Base-by-base conservation (phyloP, 1,140 invertebrate genomes). In the roundworm (Caenorhabditis elegans) region DNA sequence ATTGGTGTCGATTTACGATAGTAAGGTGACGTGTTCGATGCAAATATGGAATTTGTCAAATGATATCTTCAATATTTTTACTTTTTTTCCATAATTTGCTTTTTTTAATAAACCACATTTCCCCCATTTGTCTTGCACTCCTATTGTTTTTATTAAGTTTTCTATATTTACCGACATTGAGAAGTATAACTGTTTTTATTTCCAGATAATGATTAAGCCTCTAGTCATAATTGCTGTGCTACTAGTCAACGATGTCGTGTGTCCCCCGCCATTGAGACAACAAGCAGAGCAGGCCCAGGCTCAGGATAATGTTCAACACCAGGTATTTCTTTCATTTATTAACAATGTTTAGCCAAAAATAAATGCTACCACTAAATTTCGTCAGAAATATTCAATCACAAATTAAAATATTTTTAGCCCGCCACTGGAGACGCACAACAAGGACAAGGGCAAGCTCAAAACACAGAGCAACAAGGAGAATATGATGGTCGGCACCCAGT, bases 251-350 rank as follows among this genome's bases (percentile, higher is more conserved):
- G 77, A 26, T 1, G 22, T 55, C 2, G 82, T 79, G 53, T 79
- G 79, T 53, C 82, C 82, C 13, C 82, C 82, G 17, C 82, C 78
- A 8, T n/a, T 49, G 47, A 65, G 78, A 51, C 70, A 77, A 36
- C 70, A 78, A 36, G 75, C 75, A 11, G n/a, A 55, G 22, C 75
- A 77, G 11, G 75, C 81, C 19, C 75, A 82, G 24, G 47, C 19
- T 28, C 36, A 55, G 5, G 31, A 80, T 17, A 46, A 80, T 8
- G 24, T 17, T 81, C 43, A 76, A 19, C 39, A 76, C 2, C 60
- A 48, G 26, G 28, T 17, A n/a, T n/a, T n/a, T n/a, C n/a, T n/a
- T n/a, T n/a, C n/a, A n/a, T n/a, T n/a, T n/a, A n/a, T n/a, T n/a
- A n/a, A n/a, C n/a, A n/a, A n/a, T n/a, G n/a, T n/a, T n/a, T n/a